A percentile compares a stretch with the other conserved stretches of the same genome.
Evolutionary conservation across 1,140 invertebrate species (phyloP).

Genomic region (Metopolophium dirhodum): DNA sequence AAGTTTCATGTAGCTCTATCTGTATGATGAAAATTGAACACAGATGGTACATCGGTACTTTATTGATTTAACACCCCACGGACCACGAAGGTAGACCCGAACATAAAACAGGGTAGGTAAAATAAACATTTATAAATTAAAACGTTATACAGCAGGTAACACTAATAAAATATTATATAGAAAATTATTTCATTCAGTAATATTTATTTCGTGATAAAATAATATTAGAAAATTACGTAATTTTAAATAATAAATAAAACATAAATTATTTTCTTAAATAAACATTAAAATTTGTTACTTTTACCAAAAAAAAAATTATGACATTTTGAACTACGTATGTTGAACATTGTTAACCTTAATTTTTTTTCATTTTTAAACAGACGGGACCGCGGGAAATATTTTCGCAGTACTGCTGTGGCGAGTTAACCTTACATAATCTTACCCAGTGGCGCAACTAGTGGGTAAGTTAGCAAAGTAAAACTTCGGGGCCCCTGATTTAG

Average conservation of each 20-base stretch:
- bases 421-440: no score
- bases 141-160: not conserved
- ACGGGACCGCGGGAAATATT: no score
- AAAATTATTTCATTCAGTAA: not conserved
- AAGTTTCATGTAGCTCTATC: slow-evolving; percentile 3
- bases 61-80: not conserved
- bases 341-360: no score
- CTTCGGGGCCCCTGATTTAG: no score
- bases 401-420: no score
- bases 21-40: not conserved
- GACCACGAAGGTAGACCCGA: not conserved
- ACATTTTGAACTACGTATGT: no score
- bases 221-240: not conserved
- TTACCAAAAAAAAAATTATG: not conserved
- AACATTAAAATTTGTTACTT: not conserved
- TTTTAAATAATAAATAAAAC: not conserved
- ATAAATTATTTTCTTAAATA: no score
- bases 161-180: not conserved
- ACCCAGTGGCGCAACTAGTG: no score
- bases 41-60: not conserved
- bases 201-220: not conserved
- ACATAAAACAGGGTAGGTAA: not conserved
- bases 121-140: not conserved
- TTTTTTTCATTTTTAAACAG: no score
- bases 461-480: no score